Conservation (phyloP, 2,797 vertebrate genomes). For the Pampus argenteus region DNA sequence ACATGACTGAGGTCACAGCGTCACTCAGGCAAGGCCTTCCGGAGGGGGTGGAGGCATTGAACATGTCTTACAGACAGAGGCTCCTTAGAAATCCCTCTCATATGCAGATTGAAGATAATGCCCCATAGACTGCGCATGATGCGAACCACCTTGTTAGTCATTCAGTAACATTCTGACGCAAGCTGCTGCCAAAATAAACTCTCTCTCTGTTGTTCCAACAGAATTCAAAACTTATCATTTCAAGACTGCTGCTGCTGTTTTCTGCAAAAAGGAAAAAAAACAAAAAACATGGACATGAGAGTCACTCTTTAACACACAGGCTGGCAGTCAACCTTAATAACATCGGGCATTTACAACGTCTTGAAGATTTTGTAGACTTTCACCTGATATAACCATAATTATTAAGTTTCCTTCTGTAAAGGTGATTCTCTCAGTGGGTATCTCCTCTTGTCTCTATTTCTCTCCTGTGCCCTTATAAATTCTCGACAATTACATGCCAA, state of each 20-base stretch:
- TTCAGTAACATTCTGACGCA: slow-evolving; percentile 73
- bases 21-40: slow-evolving; percentile 46
- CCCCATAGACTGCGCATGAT: slow-evolving; percentile 58
- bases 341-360: slow-evolving; percentile 75
- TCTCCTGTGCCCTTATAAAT: slow-evolving; percentile 78
- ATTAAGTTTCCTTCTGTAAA: slow-evolving; percentile 71
- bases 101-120: slow-evolving; percentile 74
- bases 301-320: slow-evolving; percentile 56
- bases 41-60: slow-evolving; percentile 41
- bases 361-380: slow-evolving; percentile 75
- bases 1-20: slow-evolving; percentile 51
- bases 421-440: slow-evolving; percentile 71
- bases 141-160: slow-evolving; percentile 70
- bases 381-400: slow-evolving; percentile 64
- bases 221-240: slow-evolving; percentile 76
- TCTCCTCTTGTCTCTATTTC: slow-evolving; percentile 68
- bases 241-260: slow-evolving; percentile 66
- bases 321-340: slow-evolving; percentile 75
- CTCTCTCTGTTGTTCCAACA: slow-evolving; percentile 62
- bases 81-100: slow-evolving; percentile 70
- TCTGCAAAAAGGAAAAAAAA: slow-evolving; percentile 62
- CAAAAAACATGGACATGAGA: slow-evolving; percentile 54
- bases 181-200: slow-evolving; percentile 76
- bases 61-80: slow-evolving; percentile 61
- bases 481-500: slow-evolving; percentile 81